Conservation (phyloP, 2,888 invertebrate genomes). For the Ischnura elegans region DNA sequence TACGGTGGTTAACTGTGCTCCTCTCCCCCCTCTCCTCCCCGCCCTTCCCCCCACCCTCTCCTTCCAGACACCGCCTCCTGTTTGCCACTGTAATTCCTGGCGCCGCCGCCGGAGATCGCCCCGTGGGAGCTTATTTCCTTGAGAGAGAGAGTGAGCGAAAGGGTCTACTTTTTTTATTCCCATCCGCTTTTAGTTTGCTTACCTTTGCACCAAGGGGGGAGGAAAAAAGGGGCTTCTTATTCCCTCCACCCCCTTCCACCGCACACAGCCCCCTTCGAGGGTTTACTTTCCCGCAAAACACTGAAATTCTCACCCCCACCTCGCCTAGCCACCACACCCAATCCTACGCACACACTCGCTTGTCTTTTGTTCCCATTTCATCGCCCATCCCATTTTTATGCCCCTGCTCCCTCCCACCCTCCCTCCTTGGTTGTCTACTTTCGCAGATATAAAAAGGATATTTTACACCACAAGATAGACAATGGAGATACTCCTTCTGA, state of each 20-base stretch:
- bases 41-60: no score
- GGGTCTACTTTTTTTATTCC: neutral
- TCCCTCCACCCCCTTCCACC: neutral
- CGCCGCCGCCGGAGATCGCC: neutral
- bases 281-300: neutral
- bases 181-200: neutral
- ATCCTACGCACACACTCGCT: no score
- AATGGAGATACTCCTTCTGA: no score
- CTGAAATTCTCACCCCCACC: neutral
- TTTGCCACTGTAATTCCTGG: slow-evolving; percentile 8
- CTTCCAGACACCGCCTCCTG: neutral
- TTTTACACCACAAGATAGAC: no score
- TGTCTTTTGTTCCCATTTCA: no score
- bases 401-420: no score
- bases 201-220: neutral
- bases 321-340: no score
- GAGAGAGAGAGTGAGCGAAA: neutral
- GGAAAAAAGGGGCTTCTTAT: no score
- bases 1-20: no score
- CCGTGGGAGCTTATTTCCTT: neutral
- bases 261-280: neutral
- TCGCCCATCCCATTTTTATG: no score
- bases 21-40: neutral
- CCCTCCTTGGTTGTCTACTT: no score
- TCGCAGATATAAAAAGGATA: no score